Conservation (phyloP, 2,113 vertebrate species). For the Esox niger region DNA sequence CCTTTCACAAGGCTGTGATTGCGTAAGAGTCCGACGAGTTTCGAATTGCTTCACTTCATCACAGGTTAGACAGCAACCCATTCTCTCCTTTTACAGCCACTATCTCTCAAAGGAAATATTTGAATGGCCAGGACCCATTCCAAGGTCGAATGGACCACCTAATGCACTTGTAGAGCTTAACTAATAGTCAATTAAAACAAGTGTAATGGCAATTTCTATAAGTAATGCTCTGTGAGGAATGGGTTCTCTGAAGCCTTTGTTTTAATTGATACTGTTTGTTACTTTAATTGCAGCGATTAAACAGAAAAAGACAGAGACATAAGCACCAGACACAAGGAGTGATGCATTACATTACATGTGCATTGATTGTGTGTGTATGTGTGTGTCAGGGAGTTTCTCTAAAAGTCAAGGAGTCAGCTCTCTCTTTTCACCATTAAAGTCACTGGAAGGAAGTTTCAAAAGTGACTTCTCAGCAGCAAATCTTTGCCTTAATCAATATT, state of each 20-base stretch:
- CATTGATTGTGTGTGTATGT: constrained; percentile 7
- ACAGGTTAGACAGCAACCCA: constrained; percentile 15
- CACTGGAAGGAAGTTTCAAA: constrained; percentile 57
- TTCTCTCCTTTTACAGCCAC: constrained; percentile 22
- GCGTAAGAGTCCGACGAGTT: neutral
- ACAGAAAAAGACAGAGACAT: constrained; percentile 33
- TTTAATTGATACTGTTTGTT: constrained; percentile 64
- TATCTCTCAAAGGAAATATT: constrained; percentile 9
- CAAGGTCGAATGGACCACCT: constrained; percentile 52
- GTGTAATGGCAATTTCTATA: constrained; percentile 63
- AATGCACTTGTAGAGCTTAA: constrained; percentile 45
- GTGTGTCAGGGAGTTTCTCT: constrained; percentile 40
- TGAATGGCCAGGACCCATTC: constrained; percentile 36
- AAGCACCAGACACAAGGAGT: constrained; percentile 25
- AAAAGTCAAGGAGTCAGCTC: constrained; percentile 29
- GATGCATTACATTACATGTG: constrained; percentile 23
- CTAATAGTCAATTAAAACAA: constrained; percentile 61
- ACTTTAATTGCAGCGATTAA: constrained; percentile 64
- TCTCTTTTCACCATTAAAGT: constrained; percentile 61
- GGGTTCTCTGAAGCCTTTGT: constrained; percentile 32
- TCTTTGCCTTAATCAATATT: constrained; percentile 74
- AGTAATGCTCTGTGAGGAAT: constrained; percentile 52
- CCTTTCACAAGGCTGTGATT: neutral
- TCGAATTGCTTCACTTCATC: constrained; percentile 5
- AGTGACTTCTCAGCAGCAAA: constrained; percentile 66